Evolutionary conservation across 2,888 invertebrate species (phyloP).

Genomic region (Eupithecia abbreviata): DNA sequence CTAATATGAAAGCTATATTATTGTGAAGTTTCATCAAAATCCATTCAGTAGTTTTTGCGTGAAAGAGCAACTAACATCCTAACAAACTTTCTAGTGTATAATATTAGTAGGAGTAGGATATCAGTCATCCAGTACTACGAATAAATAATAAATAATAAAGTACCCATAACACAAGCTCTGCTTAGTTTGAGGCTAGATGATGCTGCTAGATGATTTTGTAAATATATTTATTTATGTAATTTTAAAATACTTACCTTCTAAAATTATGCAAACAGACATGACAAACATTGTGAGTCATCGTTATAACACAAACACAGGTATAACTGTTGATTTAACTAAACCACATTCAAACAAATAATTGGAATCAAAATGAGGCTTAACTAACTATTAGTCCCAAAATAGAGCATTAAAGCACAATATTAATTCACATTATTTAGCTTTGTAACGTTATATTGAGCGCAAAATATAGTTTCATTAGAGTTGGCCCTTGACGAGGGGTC

Average conservation of each 20-base stretch:
- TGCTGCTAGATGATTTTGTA: too few relatives aligned
- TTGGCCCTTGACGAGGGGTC: constrained; percentile 49
- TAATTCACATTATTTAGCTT: constrained; percentile 45
- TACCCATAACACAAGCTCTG: too few relatives aligned
- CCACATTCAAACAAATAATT: background rate
- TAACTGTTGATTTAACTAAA: background rate
- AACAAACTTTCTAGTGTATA: too few relatives aligned
- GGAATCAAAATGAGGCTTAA: background rate
- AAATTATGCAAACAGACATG: background rate
- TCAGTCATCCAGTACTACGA: too few relatives aligned
- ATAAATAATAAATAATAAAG: too few relatives aligned
- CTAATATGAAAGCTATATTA: too few relatives aligned
- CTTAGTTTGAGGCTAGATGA: too few relatives aligned
- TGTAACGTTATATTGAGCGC: constrained; percentile 49
- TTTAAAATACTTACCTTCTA: too few relatives aligned
- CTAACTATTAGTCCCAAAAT: background rate
- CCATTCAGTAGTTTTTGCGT: too few relatives aligned
- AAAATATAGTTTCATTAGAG: constrained; percentile 59
- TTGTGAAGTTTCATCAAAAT: too few relatives aligned
- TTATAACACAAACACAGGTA: background rate
- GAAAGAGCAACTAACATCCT: too few relatives aligned
- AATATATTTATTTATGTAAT: background rate
- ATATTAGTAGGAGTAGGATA: too few relatives aligned
- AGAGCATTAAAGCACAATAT: constrained; percentile 26
- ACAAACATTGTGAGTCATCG: background rate